Conservation (phyloP, 2,888 invertebrate species). For the Cheilosia vernalis region DNA sequence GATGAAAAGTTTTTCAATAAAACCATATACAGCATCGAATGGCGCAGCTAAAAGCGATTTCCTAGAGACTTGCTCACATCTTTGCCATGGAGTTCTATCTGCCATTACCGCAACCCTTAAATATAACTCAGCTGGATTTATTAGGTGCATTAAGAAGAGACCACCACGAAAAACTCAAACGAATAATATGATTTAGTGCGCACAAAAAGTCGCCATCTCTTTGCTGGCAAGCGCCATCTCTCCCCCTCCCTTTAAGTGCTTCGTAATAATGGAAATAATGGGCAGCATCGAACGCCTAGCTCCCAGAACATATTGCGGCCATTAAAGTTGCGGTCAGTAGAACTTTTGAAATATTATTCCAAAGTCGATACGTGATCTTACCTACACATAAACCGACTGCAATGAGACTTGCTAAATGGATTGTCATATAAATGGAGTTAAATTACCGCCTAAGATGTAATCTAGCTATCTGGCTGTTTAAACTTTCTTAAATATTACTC, state of each 20-base stretch:
- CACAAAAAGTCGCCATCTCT: conserved; percentile 26
- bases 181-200: conserved; percentile 55
- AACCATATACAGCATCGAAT: conserved; percentile 32
- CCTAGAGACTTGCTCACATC: conserved; percentile 21
- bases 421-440: conserved; percentile 22
- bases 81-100: conserved; percentile 20
- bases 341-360: conserved; percentile 33
- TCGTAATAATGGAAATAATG: conserved; percentile 56
- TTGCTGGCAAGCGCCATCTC: conserved; percentile 17
- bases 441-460: neutral
- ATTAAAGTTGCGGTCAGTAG: conserved; percentile 56
- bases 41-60: conserved; percentile 34
- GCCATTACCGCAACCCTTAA: conserved; percentile 37
- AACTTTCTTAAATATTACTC: conserved; percentile 1
- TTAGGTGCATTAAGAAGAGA: conserved; percentile 63
- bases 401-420: conserved; percentile 5
- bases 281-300: conserved; percentile 13
- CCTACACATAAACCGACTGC: neutral
- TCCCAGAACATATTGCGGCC: conserved; percentile 52
- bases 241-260: conserved; percentile 45
- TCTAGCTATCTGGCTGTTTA: neutral
- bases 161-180: conserved; percentile 39
- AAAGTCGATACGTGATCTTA: conserved; percentile 12
- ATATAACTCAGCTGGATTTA: conserved; percentile 56
- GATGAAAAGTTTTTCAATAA: conserved; percentile 53